Evolutionary conservation across 2,113 vertebrate genomes (phyloP), one percentile per base, ranked within the genome.

Genomic region (Lophius piscatorius): DNA sequence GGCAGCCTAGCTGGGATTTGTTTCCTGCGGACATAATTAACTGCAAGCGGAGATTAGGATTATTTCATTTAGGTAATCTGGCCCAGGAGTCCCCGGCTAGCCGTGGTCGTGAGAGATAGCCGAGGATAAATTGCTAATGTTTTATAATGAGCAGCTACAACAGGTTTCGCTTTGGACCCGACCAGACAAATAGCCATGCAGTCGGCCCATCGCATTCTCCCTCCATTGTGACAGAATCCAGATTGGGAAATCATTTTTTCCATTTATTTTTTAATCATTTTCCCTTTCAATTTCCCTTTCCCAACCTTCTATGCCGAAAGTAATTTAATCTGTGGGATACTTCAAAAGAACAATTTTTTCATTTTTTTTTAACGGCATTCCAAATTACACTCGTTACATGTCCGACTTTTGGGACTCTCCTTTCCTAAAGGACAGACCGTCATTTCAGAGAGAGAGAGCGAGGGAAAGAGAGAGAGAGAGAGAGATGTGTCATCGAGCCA

Each of bases 181-280:
- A 52, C 71, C 74, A 83, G 71, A 83, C 67, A 86, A 84, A 88
- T 84, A 86, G 76, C 58, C 77, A 68, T 65, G 75, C 67, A 38
- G 70, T 68, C 63, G 63, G 58, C 68, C 76, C 62, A 81, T 81
- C 82, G 66, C 67, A 65, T 82, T 61, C 74, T 78, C 82, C 39
- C 23, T 59, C 69, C 50, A 78, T 85, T 81, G 72, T 86, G 74
- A 82, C 80, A 67, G 67, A 36, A 26, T 31, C 54, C 50, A 55
- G 66, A 80, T 78, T 83, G 57, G 68, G 72, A 81, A 86, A 82
- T 85, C 61, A 76, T 67, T 85, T 84, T n/a, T 88, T 82, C 74
- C 70, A 84, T 83, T 87, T 85, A 75, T 68, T 81, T 88, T 86
- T 78, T 82, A 81, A 81, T 85, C 76, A 84, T 80, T 82, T 84